These are phyloP conservation scores for Trogon melanurus DNA, from an alignment of 2,113 vertebrate species.

Conservation along the genomic window DNA sequence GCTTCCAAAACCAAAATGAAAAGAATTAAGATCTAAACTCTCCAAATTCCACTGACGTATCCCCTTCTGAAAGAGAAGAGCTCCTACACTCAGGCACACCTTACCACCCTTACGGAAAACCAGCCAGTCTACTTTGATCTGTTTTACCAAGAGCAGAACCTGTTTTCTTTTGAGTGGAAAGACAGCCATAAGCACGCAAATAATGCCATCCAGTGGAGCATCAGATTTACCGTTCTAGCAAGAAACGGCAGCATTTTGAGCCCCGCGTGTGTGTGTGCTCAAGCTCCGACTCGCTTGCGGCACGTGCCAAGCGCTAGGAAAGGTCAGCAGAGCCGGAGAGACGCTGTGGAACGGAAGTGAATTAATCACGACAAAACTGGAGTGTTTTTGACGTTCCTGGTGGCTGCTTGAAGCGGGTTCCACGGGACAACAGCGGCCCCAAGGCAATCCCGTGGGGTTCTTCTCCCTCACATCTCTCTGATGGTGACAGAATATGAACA, in stretches of 20 bases:
- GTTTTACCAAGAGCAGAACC: neutral
- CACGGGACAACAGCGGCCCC: fast-evolving
- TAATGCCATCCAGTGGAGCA: constrained; percentile 35
- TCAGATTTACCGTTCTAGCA: neutral
- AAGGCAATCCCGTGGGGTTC: neutral
- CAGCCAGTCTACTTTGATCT: neutral
- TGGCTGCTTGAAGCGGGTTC: neutral
- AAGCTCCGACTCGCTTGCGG: neutral
- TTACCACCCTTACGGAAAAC: neutral
- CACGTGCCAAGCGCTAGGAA: neutral
- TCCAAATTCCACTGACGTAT: neutral
- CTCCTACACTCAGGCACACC: neutral
- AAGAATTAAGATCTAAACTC: neutral
- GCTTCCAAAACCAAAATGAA: neutral
- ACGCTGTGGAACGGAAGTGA: fast-evolving
- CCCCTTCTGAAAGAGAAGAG: neutral
- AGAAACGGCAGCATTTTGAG: fast-evolving
- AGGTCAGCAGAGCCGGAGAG: neutral
- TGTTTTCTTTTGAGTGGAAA: neutral
- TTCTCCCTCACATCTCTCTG: neutral
- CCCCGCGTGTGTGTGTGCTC: neutral
- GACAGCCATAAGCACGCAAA: neutral
- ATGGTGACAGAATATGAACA: neutral
- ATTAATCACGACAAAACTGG: neutral
- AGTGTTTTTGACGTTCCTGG: neutral